A percentile compares a stretch with the other conserved stretches of the same genome.
Conservation (phyloP, 2,888 invertebrate species). For the Drosophila atripex region DNA sequence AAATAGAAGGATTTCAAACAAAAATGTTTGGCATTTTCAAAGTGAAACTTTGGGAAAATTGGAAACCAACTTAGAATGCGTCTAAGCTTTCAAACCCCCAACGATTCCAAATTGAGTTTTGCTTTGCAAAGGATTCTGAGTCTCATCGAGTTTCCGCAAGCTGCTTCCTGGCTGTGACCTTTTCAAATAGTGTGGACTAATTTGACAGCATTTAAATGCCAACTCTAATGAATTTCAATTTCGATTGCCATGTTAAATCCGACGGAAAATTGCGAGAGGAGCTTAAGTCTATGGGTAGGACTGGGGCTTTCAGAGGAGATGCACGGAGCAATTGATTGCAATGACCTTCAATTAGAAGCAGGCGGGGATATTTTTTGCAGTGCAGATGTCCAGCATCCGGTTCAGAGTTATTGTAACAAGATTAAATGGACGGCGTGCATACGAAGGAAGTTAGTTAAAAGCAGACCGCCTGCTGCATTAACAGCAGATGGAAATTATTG, state of each 20-base stretch:
- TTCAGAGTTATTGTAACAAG: conserved; percentile 20
- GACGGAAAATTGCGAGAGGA: conserved; percentile 27
- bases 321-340: conserved; percentile 28
- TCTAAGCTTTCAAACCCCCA: conserved; percentile 22
- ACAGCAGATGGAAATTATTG: conserved; percentile 31
- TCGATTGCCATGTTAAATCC: conserved; percentile 25
- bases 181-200: conserved; percentile 2
- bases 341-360: conserved; percentile 51
- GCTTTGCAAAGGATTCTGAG: conserved; percentile 3
- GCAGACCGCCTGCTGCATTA: conserved; percentile 10
- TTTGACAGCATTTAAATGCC: conserved; percentile 13
- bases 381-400: conserved; percentile 28
- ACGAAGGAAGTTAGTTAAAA: conserved; percentile 1
- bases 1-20: neutral
- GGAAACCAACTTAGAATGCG: conserved; percentile 10
- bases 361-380: conserved; percentile 18
- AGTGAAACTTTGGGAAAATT: neutral
- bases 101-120: conserved; percentile 25
- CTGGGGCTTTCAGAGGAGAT: conserved; percentile 18
- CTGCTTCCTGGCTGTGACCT: conserved; percentile 5
- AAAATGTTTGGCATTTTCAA: neutral
- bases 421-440: conserved; percentile 24
- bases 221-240: conserved; percentile 23
- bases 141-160: conserved; percentile 1
- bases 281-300: conserved; percentile 1